Base-by-base conservation (phyloP, 53 echinoderm and acorn worm genomes). In the Hippasteria phrygiana region DNA sequence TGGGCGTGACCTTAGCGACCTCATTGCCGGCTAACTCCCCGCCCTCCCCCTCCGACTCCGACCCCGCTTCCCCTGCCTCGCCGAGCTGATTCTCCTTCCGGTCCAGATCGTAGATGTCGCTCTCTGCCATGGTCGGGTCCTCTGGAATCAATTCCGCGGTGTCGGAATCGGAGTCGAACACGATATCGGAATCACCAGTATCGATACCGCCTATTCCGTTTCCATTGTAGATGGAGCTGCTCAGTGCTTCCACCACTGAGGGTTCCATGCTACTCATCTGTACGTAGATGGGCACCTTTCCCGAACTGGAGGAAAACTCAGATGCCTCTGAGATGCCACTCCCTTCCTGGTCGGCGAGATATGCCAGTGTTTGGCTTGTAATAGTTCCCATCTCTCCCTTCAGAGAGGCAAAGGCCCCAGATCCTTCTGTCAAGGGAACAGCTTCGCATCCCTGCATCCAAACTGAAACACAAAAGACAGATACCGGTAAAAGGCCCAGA, bases 281-380 rank as follows among this genome's bases (percentile, higher is more conserved):
- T 8, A 69, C 56, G 43, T 50, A 38, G 36, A 51, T 85, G 55
- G 78, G 55, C 9, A 17, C 18, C 10, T 7, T 47, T 12, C 70
- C 85, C 10, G 85, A 85, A 9, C 46, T 71, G 6, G 85, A 85
- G n/a, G 85, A 85, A 51, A 85, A 85, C 48, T 70, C 67, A 2
- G 85, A 85, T 2, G 70, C 85, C 34, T 85, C 85, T 7, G 54
- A 85, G 16, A 70, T 47, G 6, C 35, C 85, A 32, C 85, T 85
- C 11, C 70, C 85, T 34, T 85, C 85, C 46, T 85, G 85, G 55
- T 85, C 85, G 7, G 37, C 39, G 2, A 71, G 18, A 24, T 71
- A 48, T 35, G 70, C 51, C 70, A 37, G 51, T 18, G 46, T 85
- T 6, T 67, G 70, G 43, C 70, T 35, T 35, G 36, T 18, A 22